These are phyloP conservation scores for Ammodytes marinus DNA, from an alignment of 2,113 vertebrate species.

Conservation along the genomic window DNA sequence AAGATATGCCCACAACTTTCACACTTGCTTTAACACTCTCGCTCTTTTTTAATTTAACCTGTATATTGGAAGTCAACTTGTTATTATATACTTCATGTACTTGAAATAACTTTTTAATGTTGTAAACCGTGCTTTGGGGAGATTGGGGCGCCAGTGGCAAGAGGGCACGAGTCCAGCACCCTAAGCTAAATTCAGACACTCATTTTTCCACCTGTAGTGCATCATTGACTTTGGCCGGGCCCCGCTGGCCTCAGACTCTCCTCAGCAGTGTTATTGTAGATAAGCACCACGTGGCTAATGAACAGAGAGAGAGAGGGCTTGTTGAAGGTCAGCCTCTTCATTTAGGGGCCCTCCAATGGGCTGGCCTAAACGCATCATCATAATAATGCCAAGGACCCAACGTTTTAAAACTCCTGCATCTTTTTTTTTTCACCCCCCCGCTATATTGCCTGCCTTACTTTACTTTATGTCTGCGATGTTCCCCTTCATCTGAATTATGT, in stretches of 20 bases:
- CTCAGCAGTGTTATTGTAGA: constrained; percentile 75
- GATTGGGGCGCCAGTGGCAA: neutral
- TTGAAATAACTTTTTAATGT: constrained; percentile 3
- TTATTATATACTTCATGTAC: constrained; percentile 38
- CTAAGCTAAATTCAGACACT: constrained; percentile 49
- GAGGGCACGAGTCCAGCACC: constrained; percentile 34
- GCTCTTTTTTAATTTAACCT: neutral
- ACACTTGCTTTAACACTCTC: neutral
- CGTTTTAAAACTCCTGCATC: constrained; percentile 67
- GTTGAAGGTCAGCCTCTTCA: constrained; percentile 87
- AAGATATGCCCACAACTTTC: neutral
- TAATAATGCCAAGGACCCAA: constrained; percentile 75
- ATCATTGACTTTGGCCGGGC: constrained; percentile 64
- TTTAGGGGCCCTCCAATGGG: constrained; percentile 82
- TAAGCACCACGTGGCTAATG: constrained; percentile 84
- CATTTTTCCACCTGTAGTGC: constrained; percentile 69
- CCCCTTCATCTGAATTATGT: constrained; percentile 80
- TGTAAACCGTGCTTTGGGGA: neutral
- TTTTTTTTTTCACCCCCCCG: constrained; percentile 44
- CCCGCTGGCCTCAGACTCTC: constrained; percentile 68
- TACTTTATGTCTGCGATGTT: constrained; percentile 67
- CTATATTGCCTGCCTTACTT: constrained; percentile 63
- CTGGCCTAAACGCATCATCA: constrained; percentile 83
- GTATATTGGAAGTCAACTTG: constrained; percentile 50
- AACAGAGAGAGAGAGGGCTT: constrained; percentile 81